Evolutionary conservation across 2,888 invertebrate species (phyloP), one percentile per base, ranked within the genome.

Genomic region (Ornithoptera priamus): DNA sequence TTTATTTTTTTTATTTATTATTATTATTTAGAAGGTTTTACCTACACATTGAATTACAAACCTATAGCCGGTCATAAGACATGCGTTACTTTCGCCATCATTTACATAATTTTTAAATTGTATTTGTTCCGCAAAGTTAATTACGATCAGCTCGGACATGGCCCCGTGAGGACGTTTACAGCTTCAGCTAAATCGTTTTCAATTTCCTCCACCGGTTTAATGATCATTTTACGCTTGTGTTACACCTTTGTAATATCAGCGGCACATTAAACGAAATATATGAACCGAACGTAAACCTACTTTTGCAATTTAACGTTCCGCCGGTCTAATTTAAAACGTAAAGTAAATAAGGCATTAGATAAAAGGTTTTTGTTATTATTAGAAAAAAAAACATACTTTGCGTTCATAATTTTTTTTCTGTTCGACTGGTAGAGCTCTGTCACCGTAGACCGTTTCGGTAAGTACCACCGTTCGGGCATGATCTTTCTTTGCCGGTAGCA

Each of bases 141-240:
- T 68, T 50, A 59, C 50, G 20, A 63, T 62, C 57, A 68, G 56
- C 64, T 39, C 58, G 59, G 50, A 53, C 20, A 18, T 24, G n/a
- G 50, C 36, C 69, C 50, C 62, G 20, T 50, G 50, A 36, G 65
- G 62, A 58, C 65, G 61, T 70, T 70, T 70, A 70, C 22, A 50
- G 57, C 24, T 70, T 70, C 57, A 58, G 46, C 59, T 62, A 67
- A 70, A 70, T 67, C 67, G 70, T 63, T 70, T 63, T 62, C 67
- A 67, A 70, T 70, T 70, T 67, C 66, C 63, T 53, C 15, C 20
- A 17, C 50, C 66, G n/a, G 53, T 70, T 67, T 70, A 63, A 70
- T 67, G 63, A 67, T 67, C 70, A 59, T 70, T 67, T 67, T 67
- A 50, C 62, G 62, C 67, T 42, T 56, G 36, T 63, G 57, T 50